These are phyloP conservation scores for Mormyrops attenuatus DNA, from an alignment of 2,797 vertebrate species.

Conservation along the genomic window DNA sequence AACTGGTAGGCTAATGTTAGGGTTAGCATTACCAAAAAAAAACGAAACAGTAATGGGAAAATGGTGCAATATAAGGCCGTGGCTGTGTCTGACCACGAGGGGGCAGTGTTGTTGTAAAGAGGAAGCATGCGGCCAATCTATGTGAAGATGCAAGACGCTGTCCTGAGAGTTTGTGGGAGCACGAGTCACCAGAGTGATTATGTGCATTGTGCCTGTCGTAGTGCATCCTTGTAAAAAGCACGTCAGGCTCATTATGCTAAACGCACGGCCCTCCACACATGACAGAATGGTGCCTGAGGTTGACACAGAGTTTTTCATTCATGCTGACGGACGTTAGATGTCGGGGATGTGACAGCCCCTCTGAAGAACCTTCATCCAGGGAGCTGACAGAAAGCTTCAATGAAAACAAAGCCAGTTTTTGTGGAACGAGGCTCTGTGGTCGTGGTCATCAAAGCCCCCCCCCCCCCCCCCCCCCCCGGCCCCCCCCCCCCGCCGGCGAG, in stretches of 20 bases:
- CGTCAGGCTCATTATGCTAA: neutral
- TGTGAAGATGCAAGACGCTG: neutral
- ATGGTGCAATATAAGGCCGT: slow-evolving; percentile 13
- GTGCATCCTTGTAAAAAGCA: neutral
- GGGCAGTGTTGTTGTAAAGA: slow-evolving; percentile 46
- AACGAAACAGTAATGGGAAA: neutral
- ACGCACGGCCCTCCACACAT: neutral
- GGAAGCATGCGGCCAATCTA: too few species aligned
- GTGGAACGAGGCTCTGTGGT: neutral
- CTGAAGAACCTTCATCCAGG: neutral
- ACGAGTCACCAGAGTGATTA: neutral
- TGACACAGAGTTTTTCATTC: neutral
- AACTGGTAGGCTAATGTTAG: neutral
- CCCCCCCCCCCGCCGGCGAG: too few species aligned
- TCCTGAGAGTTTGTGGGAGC: neutral
- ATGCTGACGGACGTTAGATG: neutral
- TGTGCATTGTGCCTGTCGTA: neutral
- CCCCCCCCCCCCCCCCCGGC: neutral
- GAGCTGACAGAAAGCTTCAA: neutral
- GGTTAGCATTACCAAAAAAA: neutral
- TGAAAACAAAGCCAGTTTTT: neutral
- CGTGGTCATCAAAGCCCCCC: neutral
- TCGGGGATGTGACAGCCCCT: neutral
- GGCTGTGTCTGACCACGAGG: slow-evolving; percentile 48
- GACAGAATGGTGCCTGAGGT: neutral